Evolutionary conservation across 2,797 vertebrate genomes (phyloP), one percentile per base, ranked within the genome.

Genomic region (Todus mexicanus): DNA sequence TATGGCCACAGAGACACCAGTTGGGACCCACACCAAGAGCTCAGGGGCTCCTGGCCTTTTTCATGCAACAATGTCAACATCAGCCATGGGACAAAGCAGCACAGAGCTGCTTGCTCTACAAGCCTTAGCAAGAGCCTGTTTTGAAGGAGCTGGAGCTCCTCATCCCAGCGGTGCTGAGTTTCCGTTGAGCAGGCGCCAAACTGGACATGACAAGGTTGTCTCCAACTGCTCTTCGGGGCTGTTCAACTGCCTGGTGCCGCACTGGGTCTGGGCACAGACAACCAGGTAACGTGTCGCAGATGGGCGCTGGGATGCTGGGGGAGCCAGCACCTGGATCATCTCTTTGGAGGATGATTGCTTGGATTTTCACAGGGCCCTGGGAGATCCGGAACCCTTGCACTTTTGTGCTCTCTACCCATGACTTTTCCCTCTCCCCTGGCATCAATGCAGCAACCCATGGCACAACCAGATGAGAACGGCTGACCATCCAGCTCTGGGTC

Each of bases 1-100:
- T 43, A 25, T 17, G 26, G 18, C 21, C 69, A 51, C n/a, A 42
- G 45, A 53, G 37, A 14, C 61, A 86, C 51, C 66, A 69, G 8
- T 11, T 68, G 54, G 12, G 35, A 82, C 15, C 45, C 11, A 35
- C 31, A 64, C 12, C 18, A 18, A 35, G 63, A 84, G 25, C 38
- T 63, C 21, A 15, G 56, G 38, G 20, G 15, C 13, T 91, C 74
- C 71, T 73, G 83, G 22, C 37, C 54, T 57, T 61, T 33, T 42
- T 61, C 23, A n/a, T 1, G 2, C 42, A 51, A n/a, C 26, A 10
- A 0, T 18, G 27, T 11, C 54, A 48, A 7, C 37, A 9, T 9
- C 43, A 61, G 54, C 29, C 51, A 33, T 1, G 22, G 57, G 25
- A n/a, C 29, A 38, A 7, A 33, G 11, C 20, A 45, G 54, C 51